Percentiles rank a stretch among this genome's conserved stretches.
These are phyloP conservation scores for Netelia inedita DNA, from an alignment of 2,888 invertebrate genomes.

Conservation along the genomic window DNA sequence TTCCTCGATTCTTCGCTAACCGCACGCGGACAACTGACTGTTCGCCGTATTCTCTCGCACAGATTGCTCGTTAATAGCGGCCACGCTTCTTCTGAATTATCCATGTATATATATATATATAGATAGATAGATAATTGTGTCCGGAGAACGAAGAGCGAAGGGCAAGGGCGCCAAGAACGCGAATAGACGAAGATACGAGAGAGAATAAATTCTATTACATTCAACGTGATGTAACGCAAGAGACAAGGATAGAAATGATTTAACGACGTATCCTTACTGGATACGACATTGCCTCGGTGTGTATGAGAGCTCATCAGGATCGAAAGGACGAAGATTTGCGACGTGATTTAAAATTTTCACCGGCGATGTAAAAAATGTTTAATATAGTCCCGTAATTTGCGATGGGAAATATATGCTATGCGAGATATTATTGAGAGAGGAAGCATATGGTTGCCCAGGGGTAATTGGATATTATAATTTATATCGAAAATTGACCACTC, in stretches of 20 bases:
- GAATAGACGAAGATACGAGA: conserved; percentile 5
- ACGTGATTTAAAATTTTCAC: conserved; percentile 14
- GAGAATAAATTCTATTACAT: conserved; percentile 26
- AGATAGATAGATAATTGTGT: not conserved
- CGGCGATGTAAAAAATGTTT: conserved; percentile 35
- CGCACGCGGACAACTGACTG: conserved; percentile 47
- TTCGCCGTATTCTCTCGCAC: conserved; percentile 40
- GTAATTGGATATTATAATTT: conserved; percentile 68
- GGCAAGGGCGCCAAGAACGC: not conserved
- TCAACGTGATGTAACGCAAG: conserved; percentile 15
- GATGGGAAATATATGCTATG: conserved; percentile 28
- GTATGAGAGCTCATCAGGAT: conserved; percentile 6
- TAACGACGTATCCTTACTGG: conserved; percentile 7
- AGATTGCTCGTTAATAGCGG: conserved; percentile 64
- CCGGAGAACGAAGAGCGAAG: conserved; percentile 21
- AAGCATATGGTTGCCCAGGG: conserved; percentile 58
- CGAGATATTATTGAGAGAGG: conserved; percentile 8
- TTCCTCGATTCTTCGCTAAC: conserved; percentile 43
- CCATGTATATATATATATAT: not conserved
- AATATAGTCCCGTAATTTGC: not conserved
- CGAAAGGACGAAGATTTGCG: conserved; percentile 11
- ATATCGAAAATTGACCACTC: conserved; percentile 65
- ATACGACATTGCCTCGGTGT: not conserved
- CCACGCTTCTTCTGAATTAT: conserved; percentile 56
- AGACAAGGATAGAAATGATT: conserved; percentile 41